These are phyloP conservation scores for Polypterus bichir DNA, from an alignment of 2,113 vertebrate species.

Conservation along the genomic window DNA sequence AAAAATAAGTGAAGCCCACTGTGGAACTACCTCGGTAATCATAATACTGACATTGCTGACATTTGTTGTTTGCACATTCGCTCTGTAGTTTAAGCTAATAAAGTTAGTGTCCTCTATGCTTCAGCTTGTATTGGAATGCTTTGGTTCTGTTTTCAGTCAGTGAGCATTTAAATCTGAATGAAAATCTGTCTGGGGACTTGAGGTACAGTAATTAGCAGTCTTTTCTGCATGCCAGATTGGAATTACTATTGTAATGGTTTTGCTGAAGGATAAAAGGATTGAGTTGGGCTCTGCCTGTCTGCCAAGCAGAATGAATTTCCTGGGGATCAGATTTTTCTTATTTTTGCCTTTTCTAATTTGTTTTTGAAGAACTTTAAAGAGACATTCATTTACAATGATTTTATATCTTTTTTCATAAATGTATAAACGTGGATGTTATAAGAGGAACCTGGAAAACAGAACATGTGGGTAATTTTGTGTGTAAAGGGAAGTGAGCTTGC, in stretches of 20 bases:
- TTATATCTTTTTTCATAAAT: conserved; percentile 46
- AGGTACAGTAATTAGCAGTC: conserved; percentile 52
- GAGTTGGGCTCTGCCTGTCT: conserved; percentile 51
- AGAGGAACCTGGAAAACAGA: conserved; percentile 32
- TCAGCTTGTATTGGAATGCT: conserved; percentile 24
- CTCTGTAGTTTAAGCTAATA: too few relatives aligned
- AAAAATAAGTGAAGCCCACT: too few relatives aligned
- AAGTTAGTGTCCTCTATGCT: not conserved
- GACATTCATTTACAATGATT: conserved; percentile 40
- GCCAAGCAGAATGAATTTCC: conserved; percentile 59
- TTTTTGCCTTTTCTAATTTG: conserved; percentile 24
- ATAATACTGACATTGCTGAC: too few relatives aligned
- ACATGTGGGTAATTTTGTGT: conserved; percentile 23
- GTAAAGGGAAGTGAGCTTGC: conserved; percentile 31
- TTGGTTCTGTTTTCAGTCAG: conserved; percentile 22
- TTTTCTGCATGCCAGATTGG: conserved; percentile 51
- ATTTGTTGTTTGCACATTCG: too few relatives aligned
- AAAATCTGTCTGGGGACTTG: conserved; percentile 45
- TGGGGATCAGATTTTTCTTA: conserved; percentile 64
- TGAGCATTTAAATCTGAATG: conserved; percentile 45
- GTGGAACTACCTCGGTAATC: too few relatives aligned
- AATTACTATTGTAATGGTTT: conserved; percentile 59
- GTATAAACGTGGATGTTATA: conserved; percentile 48
- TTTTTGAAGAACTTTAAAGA: conserved; percentile 22
- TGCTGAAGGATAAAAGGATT: conserved; percentile 59